phyloP scores from a whole-genome alignment of 2,113 vertebrate genomes.

The Nothobranchius kuhntae region DNA sequence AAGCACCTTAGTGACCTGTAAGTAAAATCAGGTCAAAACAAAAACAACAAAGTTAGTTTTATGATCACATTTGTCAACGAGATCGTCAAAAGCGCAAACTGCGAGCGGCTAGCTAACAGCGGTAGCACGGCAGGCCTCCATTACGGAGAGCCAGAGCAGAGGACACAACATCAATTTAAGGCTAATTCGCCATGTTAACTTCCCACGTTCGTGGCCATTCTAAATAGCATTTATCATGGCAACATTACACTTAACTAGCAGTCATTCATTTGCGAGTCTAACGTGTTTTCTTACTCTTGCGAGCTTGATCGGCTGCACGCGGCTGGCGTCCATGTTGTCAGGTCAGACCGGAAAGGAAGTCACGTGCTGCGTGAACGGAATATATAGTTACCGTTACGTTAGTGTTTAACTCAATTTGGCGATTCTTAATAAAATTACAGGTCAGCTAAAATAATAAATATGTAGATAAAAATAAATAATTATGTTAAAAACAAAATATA shows the following conservation, averaged over 20 bases:
- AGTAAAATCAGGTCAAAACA: not conserved
- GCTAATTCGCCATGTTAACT: too few species aligned
- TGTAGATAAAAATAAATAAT: not conserved
- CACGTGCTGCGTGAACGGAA: accelerated
- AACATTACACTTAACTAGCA: accelerated
- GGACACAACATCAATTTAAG: not conserved
- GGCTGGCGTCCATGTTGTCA: constrained; percentile 92
- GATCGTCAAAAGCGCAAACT: not conserved
- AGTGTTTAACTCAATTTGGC: not conserved
- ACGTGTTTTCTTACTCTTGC: constrained; percentile 84
- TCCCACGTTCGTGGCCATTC: not conserved
- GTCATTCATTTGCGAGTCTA: accelerated
- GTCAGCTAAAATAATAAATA: not conserved
- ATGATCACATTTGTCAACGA: not conserved
- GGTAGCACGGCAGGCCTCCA: constrained; percentile 43
- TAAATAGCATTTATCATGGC: not conserved
- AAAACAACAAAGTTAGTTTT: not conserved
- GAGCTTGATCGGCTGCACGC: constrained; percentile 94
- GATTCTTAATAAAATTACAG: accelerated
- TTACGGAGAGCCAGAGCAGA: constrained; percentile 1
- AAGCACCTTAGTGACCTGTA: constrained; percentile 93
- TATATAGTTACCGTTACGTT: constrained; percentile 50
- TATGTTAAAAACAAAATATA: not conserved
- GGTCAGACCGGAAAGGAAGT: constrained; percentile 48
- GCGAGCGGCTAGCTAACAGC: not conserved